phyloP scores from a whole-genome alignment of 2,888 invertebrate species.

The Pyrocoelia pectoralis region DNA sequence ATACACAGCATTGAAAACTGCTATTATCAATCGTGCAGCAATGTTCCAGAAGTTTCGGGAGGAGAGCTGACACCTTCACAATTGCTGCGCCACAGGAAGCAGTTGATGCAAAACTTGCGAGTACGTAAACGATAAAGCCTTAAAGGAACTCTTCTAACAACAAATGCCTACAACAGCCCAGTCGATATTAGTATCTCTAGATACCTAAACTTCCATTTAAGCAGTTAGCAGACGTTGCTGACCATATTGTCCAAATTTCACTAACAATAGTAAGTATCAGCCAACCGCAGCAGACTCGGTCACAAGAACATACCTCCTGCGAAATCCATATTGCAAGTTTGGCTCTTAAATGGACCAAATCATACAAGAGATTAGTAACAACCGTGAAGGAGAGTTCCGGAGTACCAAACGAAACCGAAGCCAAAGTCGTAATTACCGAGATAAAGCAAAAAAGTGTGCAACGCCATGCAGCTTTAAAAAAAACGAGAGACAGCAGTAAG shows the following conservation, averaged over 20 bases:
- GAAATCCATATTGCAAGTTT: neutral
- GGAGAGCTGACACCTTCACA: conserved; percentile 10
- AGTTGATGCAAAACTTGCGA: neutral
- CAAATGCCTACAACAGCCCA: neutral
- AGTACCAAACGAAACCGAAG: no score
- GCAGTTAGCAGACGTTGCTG: neutral
- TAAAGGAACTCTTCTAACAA: conserved; percentile 2
- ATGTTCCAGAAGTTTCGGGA: conserved; percentile 7
- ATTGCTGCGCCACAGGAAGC: conserved; percentile 4
- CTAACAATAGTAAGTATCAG: neutral
- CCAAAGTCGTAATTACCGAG: neutral
- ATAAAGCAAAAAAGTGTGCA: neutral
- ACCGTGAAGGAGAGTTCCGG: neutral
- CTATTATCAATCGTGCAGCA: neutral
- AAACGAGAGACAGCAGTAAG: conserved; percentile 1
- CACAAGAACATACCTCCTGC: no score
- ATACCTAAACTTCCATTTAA: neutral
- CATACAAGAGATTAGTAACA: neutral
- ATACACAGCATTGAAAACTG: neutral
- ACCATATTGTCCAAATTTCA: neutral
- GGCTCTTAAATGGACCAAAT: neutral
- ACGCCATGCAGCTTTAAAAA: conserved; percentile 3
- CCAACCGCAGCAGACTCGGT: neutral
- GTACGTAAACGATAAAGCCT: neutral
- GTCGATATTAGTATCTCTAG: neutral